phyloP scores from a whole-genome alignment of 2,113 vertebrate genomes.

The Porphyrio hochstetteri region DNA sequence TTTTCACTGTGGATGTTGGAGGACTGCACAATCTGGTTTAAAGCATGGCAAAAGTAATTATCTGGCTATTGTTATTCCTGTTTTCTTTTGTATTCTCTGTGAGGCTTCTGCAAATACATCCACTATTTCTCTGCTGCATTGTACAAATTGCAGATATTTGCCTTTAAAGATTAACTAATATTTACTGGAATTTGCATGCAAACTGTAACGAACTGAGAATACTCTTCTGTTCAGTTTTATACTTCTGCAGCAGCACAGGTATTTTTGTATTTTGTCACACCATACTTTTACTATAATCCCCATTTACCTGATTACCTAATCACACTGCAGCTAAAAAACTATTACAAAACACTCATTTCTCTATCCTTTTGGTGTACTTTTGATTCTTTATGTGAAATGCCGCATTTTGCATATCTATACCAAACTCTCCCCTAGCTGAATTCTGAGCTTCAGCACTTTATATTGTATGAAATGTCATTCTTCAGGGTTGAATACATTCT shows the following conservation, averaged over 20 bases:
- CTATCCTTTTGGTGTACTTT: not conserved
- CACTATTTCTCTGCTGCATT: not conserved
- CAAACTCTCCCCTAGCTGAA: not conserved
- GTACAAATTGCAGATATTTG: not conserved
- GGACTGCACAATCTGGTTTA: not conserved
- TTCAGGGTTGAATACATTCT: not conserved
- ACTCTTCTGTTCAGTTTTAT: not conserved
- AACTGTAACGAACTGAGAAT: not conserved
- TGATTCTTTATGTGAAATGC: not conserved
- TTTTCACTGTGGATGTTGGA: not conserved
- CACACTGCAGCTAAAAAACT: not conserved
- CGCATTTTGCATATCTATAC: not conserved
- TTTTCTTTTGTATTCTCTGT: not conserved
- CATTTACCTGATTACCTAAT: not conserved
- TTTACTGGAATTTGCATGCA: not conserved
- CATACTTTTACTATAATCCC: not conserved
- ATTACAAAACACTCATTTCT: not conserved
- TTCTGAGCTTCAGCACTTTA: not conserved
- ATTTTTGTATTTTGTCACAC: not conserved
- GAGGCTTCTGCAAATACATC: not conserved
- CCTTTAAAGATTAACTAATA: not conserved
- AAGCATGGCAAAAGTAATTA: not conserved
- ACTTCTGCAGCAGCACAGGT: not conserved
- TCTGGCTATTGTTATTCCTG: not conserved
- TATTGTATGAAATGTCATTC: not conserved